Percentiles rank a stretch among this genome's conserved stretches.
These are phyloP conservation scores for Drosophila rhopaloa DNA, from an alignment of 1,140 invertebrate species.

Conservation along the genomic window DNA sequence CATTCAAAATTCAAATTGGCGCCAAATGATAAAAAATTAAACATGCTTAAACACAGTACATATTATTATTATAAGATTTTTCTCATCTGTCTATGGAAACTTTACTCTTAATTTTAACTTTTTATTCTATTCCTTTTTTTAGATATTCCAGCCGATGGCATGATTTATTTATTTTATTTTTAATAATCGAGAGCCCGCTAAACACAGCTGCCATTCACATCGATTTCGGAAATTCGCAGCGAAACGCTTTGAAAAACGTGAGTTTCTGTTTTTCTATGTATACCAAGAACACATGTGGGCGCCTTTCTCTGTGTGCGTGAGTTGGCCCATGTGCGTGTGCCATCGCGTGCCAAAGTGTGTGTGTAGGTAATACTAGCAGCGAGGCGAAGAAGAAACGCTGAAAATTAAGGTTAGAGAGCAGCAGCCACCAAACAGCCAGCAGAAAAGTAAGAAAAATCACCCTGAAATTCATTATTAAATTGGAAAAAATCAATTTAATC, in stretches of 20 bases:
- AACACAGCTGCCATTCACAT: conserved; percentile 5
- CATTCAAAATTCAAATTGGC: conserved; percentile 10
- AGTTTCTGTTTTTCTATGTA: conserved; percentile 81
- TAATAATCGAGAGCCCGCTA: background rate
- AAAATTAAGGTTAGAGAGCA: conserved; percentile 84
- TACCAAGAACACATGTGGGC: conserved; percentile 80
- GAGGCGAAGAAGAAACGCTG: conserved; percentile 75
- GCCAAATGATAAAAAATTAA: background rate
- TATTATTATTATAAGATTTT: background rate
- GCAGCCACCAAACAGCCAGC: conserved; percentile 66
- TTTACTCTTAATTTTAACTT: too few species aligned
- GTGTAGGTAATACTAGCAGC: conserved; percentile 73
- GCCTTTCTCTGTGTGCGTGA: conserved; percentile 34
- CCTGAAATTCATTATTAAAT: conserved; percentile 44
- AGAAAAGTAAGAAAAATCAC: conserved; percentile 70
- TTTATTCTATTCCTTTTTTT: background rate
- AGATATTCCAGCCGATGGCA: background rate
- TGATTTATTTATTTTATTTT: background rate
- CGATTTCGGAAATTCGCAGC: conserved; percentile 45
- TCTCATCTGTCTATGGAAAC: too few species aligned
- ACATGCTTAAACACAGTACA: background rate
- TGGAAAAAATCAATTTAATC: conserved; percentile 7
- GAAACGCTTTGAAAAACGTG: conserved; percentile 62
- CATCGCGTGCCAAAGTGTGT: conserved; percentile 48
- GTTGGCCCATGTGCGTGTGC: conserved; percentile 49